Conservation (phyloP, 2,113 vertebrate species). For the Stictonetta naevosa region DNA sequence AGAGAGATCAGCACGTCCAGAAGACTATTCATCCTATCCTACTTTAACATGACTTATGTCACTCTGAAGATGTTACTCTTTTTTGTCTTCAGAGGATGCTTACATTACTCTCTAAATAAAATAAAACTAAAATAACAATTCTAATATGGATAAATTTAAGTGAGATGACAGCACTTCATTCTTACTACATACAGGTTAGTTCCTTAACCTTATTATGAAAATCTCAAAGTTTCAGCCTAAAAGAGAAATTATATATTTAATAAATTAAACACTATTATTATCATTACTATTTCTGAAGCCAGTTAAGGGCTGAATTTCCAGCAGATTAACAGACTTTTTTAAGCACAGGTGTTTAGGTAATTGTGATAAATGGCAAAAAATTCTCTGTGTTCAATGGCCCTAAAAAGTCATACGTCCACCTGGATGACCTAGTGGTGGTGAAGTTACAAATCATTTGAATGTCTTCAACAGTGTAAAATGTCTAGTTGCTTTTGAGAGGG, state of each 20-base stretch:
- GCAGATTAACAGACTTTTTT: background rate
- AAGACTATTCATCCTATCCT: background rate
- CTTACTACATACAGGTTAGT: background rate
- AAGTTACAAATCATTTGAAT: background rate
- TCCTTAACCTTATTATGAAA: background rate
- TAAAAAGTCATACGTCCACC: background rate
- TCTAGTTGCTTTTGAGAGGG: background rate
- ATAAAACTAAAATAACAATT: background rate
- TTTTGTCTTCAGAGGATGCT: background rate
- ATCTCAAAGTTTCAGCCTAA: background rate
- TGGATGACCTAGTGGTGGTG: background rate
- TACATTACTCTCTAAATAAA: background rate
- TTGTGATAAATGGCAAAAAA: slow-evolving; percentile 50
- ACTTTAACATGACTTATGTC: background rate
- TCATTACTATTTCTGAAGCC: background rate
- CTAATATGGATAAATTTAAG: background rate
- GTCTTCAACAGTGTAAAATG: background rate
- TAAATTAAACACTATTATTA: rapidly evolving
- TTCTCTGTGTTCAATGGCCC: background rate
- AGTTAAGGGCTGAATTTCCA: background rate
- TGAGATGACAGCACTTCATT: background rate
- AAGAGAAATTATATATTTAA: background rate
- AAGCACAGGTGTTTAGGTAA: slow-evolving; percentile 24
- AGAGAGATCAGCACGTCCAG: background rate
- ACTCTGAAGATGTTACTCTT: background rate